These are phyloP conservation scores for Carassius auratus DNA, from an alignment of 2,113 vertebrate genomes.

Conservation along the genomic window DNA sequence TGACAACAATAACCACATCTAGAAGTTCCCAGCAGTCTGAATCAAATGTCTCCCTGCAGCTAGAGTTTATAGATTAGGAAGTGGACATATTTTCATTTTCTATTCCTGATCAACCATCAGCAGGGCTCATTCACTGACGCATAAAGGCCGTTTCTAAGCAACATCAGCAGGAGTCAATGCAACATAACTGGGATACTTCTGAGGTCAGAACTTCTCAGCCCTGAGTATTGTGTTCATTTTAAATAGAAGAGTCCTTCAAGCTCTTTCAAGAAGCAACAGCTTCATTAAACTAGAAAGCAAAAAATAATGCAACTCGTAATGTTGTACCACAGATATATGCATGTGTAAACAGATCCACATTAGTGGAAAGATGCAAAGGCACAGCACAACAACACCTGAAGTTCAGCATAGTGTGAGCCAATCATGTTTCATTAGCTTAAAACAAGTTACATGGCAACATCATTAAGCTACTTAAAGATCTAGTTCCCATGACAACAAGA, in stretches of 20 bases:
- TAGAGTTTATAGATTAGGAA: neutral
- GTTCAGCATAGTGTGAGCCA: neutral
- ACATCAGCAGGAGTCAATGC: slow-evolving; percentile 5
- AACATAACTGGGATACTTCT: neutral
- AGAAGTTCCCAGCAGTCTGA: neutral
- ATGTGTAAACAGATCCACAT: neutral
- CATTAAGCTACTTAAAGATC: slow-evolving; percentile 16
- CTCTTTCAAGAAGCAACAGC: neutral
- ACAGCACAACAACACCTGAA: neutral
- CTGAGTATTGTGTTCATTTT: neutral
- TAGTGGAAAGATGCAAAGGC: neutral
- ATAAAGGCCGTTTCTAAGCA: neutral
- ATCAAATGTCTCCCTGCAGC: neutral
- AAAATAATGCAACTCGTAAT: neutral
- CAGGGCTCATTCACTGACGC: neutral
- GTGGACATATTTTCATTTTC: neutral
- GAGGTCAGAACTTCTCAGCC: neutral
- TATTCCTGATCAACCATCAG: neutral
- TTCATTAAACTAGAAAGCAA: neutral
- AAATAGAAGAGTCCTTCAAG: neutral
- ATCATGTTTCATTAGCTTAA: slow-evolving; percentile 9
- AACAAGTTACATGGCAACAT: neutral
- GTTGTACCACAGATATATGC: neutral
- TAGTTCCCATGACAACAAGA: slow-evolving; percentile 14
- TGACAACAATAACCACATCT: neutral